Evolutionary conservation across 2,888 invertebrate species (phyloP), one percentile per base, ranked within the genome.

Genomic region (Lypha dubia): DNA sequence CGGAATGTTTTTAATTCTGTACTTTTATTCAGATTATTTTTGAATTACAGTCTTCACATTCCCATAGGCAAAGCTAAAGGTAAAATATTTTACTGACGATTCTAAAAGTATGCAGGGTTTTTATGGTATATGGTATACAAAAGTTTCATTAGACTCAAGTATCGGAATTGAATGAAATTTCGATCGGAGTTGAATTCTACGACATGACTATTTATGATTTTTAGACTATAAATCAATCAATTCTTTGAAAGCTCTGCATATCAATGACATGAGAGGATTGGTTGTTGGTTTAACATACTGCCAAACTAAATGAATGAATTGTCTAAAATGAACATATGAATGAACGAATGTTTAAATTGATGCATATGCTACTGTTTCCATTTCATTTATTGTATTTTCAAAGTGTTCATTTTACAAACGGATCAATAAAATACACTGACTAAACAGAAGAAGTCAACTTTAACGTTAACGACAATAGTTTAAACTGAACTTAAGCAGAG

Each of bases 191-290:
- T n/a, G n/a, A n/a, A n/a, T n/a, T n/a, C n/a, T n/a, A n/a, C n/a
- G n/a, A n/a, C n/a, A n/a, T n/a, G n/a, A n/a, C n/a, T n/a, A n/a
- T n/a, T n/a, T n/a, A n/a, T n/a, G n/a, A n/a, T n/a, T n/a, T n/a
- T n/a, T 28, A 28, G 5, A 28, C 28, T 17, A 46, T 8, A 17
- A 35, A 53, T 49, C 17, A 56, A 44, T 60, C 13, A 17, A 63
- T 22, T 24, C 65, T 11, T 73, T 79, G 1, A 38, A 24, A 20
- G 2, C 73, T 65, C 79, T 79, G 65, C 56, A 77, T 77, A 84
- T 68, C 68, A 74, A 70, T 80, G 73, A 65, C 63, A 79, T 24
- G 60, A 80, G 76, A 32, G 70, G 67, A 53, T 60, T 77, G 73
- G 60, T 60, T 77, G 73, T 46, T 83, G 22, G 46, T 56, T 62